Evolutionary conservation across 2,888 invertebrate species (phyloP), one percentile per base, ranked within the genome.

Genomic region (Torymus texanus): DNA sequence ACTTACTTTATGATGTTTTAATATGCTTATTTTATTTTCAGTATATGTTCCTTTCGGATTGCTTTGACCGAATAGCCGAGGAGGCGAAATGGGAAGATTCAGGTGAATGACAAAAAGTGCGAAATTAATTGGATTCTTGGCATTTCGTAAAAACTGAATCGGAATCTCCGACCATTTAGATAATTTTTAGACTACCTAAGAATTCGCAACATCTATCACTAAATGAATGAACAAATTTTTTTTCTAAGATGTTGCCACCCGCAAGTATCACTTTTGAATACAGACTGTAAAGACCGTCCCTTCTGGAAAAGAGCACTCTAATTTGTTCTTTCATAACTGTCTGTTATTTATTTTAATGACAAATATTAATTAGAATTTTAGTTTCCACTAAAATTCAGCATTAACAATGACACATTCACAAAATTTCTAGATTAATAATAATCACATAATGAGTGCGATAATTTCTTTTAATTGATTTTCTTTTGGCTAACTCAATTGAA

Each of bases 41-140:
- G 97, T 96, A 95, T 88, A 94, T 95, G 87, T 97, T 95, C 92
- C 93, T 97, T 88, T 94, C 95, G 91, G 98, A 98, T 91, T 98
- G 98, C 91, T 97, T 98, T 92, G 97, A 98, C 90, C 94, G 97
- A 92, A 96, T 98, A 93, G 95, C 96, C 89, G 97, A 97, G 90
- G 98, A 98, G 90, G 94, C 94, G 84, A 95, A 95, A 90, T 96
- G 96, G 96, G 93, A 94, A 78, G 96, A 96, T 89, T 94, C 95
- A 66, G 95, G 95, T 70, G 96, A 96, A 91, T 95, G 95, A 93
- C 91, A 83, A 78, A 87, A 80, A 82, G 63, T 82, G 70, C 84
- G 81, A 72, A 83, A 85, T 77, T 87, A 86, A 86, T 76, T 66
- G 59, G 70, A 80, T 68, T 81, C 82, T 80, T 80, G 76, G 78